Evolutionary conservation across 2,888 invertebrate genomes (phyloP).

Genomic region (Macaria liturata): DNA sequence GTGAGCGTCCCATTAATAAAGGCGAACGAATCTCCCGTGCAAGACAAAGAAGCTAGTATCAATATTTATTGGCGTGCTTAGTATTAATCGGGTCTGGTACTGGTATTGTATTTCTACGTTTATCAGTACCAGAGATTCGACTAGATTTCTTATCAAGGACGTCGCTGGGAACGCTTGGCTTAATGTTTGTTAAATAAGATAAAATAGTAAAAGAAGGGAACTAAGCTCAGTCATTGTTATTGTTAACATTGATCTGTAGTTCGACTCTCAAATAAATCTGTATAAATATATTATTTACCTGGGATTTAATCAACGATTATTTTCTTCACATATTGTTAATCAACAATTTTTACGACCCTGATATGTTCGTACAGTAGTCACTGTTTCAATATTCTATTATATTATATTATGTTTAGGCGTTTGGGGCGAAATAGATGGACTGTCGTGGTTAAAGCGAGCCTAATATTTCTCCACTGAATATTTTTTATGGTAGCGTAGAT

Average conservation of each 20-base stretch:
- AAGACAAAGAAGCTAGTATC: constrained; percentile 79
- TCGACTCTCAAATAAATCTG: too few relatives aligned
- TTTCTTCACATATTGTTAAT: too few relatives aligned
- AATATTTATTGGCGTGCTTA: constrained; percentile 82
- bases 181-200: too few relatives aligned
- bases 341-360: too few relatives aligned
- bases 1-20: constrained; percentile 76
- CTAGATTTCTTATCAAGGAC: background rate
- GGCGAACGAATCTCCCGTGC: constrained; percentile 71
- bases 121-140: constrained; percentile 14
- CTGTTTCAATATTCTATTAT: constrained; percentile 14
- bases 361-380: background rate
- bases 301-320: too few relatives aligned
- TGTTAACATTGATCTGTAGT: too few relatives aligned
- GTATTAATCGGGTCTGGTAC: constrained; percentile 79
- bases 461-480: constrained; percentile 70
- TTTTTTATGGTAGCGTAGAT: constrained; percentile 48
- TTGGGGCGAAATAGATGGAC: constrained; percentile 67
- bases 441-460: constrained; percentile 68
- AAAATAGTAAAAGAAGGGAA: too few relatives aligned
- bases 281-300: too few relatives aligned
- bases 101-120: constrained; percentile 29
- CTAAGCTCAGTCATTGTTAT: too few relatives aligned
- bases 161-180: too few relatives aligned
- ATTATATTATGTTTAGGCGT: constrained; percentile 59